Evolutionary conservation across 2,888 invertebrate species (phyloP).

Genomic region (Eupithecia inturbata): DNA sequence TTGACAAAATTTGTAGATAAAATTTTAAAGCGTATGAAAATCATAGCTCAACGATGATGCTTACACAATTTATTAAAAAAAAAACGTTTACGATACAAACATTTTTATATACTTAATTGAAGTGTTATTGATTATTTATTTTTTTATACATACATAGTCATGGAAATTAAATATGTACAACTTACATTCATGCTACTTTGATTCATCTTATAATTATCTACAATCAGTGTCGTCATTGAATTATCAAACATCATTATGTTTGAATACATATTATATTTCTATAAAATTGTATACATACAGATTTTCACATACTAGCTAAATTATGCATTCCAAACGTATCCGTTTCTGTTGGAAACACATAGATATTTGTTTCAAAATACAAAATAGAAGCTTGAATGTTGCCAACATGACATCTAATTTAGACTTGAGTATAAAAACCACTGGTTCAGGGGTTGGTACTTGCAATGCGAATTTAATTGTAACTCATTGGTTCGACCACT

Average conservation of each 20-base stretch:
- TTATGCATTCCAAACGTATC: background rate
- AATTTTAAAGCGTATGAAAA: background rate
- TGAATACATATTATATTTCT: background rate
- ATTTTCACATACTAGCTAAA: background rate
- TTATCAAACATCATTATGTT: background rate
- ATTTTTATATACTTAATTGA: background rate
- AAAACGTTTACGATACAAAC: background rate
- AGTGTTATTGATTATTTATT: background rate
- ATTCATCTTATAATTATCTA: background rate
- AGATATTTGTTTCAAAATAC: background rate
- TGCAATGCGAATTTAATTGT: background rate
- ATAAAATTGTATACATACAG: background rate
- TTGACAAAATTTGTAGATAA: background rate
- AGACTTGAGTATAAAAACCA: background rate
- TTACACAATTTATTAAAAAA: background rate
- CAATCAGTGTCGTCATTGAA: slow-evolving; percentile 13
- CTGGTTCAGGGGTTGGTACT: background rate
- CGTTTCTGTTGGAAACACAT: background rate
- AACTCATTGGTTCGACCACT: background rate
- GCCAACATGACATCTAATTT: background rate
- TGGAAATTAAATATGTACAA: slow-evolving; percentile 22
- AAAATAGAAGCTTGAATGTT: background rate
- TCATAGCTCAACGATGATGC: background rate
- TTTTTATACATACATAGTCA: background rate
- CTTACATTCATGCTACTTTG: slow-evolving; percentile 9